A percentile compares a stretch with the other conserved stretches of the same genome.
phyloP scores from a whole-genome alignment of 2,113 vertebrate species.

The Mesocricetus auratus region DNA sequence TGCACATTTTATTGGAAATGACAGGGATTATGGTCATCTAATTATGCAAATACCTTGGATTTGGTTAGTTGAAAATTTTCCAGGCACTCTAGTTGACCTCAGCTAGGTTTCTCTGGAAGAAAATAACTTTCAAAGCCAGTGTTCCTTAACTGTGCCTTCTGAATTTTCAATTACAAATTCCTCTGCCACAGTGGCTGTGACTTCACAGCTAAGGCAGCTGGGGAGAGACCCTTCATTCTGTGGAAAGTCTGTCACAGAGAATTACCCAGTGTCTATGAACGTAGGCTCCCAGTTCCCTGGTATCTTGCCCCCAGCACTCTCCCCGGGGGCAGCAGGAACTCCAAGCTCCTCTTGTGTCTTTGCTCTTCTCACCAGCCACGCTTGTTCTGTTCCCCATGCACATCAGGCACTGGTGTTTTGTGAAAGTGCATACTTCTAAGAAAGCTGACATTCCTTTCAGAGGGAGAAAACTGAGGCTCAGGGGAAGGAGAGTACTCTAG shows the following conservation, averaged over 20 bases:
- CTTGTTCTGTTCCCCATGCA: neutral
- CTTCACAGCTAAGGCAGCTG: neutral
- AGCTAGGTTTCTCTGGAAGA: neutral
- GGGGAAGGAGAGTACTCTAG: neutral
- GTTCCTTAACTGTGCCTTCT: neutral
- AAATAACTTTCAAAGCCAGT: neutral
- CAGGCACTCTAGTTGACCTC: neutral
- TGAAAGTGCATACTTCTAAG: neutral
- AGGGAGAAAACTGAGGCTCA: neutral
- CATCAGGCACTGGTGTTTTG: neutral
- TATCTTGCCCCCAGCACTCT: neutral
- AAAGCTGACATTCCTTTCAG: neutral
- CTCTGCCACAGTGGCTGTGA: neutral
- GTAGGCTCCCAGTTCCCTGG: neutral
- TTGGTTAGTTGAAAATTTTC: constrained; percentile 1
- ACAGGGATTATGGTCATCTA: neutral
- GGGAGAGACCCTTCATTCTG: neutral
- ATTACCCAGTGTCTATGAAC: neutral
- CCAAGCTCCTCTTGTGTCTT: too few species aligned
- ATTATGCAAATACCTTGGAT: neutral
- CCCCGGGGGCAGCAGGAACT: neutral
- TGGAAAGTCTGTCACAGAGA: neutral
- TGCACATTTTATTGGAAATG: neutral
- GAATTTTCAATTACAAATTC: neutral
- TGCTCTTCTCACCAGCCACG: neutral